phyloP scores from a whole-genome alignment of 2,113 vertebrate species.

The Etheostoma cragini region DNA sequence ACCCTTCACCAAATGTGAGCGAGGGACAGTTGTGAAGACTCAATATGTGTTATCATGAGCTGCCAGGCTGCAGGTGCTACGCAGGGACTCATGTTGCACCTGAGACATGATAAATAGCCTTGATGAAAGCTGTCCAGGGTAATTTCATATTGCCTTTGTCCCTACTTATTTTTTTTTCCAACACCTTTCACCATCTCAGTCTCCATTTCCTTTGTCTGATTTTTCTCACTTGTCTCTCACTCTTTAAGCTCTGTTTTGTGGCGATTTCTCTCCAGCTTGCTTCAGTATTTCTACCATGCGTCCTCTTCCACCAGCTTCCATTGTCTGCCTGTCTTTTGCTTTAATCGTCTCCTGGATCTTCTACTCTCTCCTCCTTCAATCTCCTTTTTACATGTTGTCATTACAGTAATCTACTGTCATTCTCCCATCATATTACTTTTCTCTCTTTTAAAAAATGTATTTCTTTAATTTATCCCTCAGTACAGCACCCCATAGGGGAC shows the following conservation, averaged over 20 bases:
- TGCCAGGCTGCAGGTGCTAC: conserved; percentile 9
- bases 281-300: not conserved
- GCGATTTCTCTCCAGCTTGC: not conserved
- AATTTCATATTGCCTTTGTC: not conserved
- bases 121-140: conserved; percentile 4
- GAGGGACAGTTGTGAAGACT: not conserved
- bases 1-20: not conserved
- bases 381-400: not conserved
- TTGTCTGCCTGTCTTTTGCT: not conserved
- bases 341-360: not conserved
- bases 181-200: not conserved
- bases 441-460: not conserved
- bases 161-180: not conserved
- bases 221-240: not conserved
- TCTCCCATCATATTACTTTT: not conserved
- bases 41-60: conserved; percentile 12
- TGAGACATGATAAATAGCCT: conserved; percentile 26
- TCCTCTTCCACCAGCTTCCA: not conserved
- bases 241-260: not conserved
- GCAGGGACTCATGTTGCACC: conserved; percentile 6
- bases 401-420: not conserved
- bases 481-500: not conserved
- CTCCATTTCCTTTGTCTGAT: not conserved
- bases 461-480: not conserved
- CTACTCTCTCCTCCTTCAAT: not conserved